Percentiles rank a stretch among this genome's conserved stretches.
Evolutionary conservation across 2,113 vertebrate species (phyloP).

Genomic region (Oreochromis tanganicae): DNA sequence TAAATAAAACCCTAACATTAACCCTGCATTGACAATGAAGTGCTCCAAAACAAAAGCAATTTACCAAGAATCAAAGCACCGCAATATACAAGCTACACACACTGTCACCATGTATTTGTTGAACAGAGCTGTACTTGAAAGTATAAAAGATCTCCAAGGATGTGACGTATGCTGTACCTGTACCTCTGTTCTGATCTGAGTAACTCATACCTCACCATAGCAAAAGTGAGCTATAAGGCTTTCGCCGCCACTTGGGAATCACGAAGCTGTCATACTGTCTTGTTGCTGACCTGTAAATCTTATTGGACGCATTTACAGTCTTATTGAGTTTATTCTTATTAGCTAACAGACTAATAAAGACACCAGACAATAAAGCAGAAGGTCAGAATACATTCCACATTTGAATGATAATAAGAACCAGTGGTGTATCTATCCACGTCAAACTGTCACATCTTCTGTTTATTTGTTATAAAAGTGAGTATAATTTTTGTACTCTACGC

Average conservation of each 20-base stretch:
- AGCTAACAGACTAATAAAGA: neutral
- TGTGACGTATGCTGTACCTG: neutral
- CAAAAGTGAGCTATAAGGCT: neutral
- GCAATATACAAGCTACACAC: neutral
- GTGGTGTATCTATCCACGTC: neutral
- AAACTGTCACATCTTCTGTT: neutral
- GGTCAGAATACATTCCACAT: neutral
- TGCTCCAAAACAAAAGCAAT: neutral
- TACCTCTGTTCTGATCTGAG: neutral
- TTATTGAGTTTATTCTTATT: neutral
- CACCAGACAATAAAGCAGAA: neutral
- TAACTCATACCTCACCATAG: neutral
- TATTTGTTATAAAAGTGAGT: neutral
- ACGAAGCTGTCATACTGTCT: neutral
- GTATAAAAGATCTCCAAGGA: neutral
- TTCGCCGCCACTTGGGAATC: neutral
- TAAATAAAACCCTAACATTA: neutral
- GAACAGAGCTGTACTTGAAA: neutral
- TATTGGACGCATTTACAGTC: neutral
- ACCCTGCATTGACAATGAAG: neutral
- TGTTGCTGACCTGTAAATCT: neutral
- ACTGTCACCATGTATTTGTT: neutral
- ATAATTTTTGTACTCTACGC: neutral
- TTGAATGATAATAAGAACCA: neutral
- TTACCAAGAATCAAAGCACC: neutral